Conservation (phyloP, 2,797 vertebrate species). For the Cheracebus regulus region DNA sequence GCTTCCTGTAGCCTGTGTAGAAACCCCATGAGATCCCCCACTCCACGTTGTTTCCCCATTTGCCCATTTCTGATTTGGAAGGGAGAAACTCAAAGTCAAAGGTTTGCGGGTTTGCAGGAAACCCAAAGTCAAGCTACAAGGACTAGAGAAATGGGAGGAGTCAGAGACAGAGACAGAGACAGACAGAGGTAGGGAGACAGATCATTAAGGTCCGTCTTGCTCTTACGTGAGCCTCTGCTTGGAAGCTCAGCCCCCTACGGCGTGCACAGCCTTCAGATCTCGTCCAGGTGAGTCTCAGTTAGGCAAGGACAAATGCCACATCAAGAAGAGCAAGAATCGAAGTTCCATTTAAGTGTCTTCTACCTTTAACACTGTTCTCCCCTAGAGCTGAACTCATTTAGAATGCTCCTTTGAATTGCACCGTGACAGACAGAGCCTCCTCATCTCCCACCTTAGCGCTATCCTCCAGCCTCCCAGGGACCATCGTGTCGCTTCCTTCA, state of each 20-base stretch:
- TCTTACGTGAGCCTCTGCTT: neutral
- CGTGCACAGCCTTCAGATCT: fast-evolving
- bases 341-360: neutral
- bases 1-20: neutral
- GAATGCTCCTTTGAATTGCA: neutral
- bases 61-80: neutral
- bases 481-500: too few relatives aligned
- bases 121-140: neutral
- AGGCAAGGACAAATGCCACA: neutral
- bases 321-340: neutral
- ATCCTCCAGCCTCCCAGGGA: neutral
- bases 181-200: neutral
- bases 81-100: neutral
- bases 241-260: neutral
- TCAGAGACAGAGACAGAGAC: neutral
- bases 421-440: neutral
- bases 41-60: neutral
- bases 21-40: neutral
- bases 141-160: neutral
- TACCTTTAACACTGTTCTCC: neutral
- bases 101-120: neutral
- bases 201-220: neutral
- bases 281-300: neutral
- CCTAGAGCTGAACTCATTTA: neutral
- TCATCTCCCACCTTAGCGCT: neutral